phyloP scores from a whole-genome alignment of 2,888 invertebrate genomes.

The Eupsilia transversa region DNA sequence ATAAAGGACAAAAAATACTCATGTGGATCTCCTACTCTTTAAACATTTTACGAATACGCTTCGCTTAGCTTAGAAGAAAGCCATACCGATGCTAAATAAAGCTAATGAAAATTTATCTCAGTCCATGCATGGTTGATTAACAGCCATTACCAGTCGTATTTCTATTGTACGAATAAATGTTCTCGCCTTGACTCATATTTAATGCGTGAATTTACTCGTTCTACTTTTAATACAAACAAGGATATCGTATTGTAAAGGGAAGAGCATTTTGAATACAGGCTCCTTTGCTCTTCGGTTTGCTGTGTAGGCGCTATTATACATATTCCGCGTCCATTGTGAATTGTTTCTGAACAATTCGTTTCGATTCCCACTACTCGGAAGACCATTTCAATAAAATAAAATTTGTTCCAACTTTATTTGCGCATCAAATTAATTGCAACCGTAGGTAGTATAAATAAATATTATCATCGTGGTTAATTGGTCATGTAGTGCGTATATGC shows the following conservation, averaged over 20 bases:
- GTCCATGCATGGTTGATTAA: constrained; percentile 54
- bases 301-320: constrained; percentile 78
- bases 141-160: constrained; percentile 53
- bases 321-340: constrained; percentile 75
- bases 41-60: constrained; percentile 20
- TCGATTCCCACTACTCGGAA: constrained; percentile 67
- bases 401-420: constrained; percentile 58
- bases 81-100: constrained; percentile 41
- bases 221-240: constrained; percentile 76
- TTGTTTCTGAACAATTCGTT: constrained; percentile 77
- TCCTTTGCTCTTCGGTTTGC: constrained; percentile 59
- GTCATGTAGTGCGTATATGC: constrained; percentile 69
- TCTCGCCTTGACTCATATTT: constrained; percentile 63
- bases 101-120: constrained; percentile 57
- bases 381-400: constrained; percentile 56
- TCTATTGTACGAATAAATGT: constrained; percentile 55
- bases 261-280: constrained; percentile 70
- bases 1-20: constrained; percentile 6
- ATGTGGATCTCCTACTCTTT: constrained; percentile 31
- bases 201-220: constrained; percentile 73
- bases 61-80: constrained; percentile 31
- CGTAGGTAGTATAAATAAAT: constrained; percentile 48
- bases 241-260: constrained; percentile 73
- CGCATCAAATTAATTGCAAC: constrained; percentile 61
- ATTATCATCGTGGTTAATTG: constrained; percentile 71